Conservation (phyloP, 1,140 invertebrate species). For the Hestina assimilis region DNA sequence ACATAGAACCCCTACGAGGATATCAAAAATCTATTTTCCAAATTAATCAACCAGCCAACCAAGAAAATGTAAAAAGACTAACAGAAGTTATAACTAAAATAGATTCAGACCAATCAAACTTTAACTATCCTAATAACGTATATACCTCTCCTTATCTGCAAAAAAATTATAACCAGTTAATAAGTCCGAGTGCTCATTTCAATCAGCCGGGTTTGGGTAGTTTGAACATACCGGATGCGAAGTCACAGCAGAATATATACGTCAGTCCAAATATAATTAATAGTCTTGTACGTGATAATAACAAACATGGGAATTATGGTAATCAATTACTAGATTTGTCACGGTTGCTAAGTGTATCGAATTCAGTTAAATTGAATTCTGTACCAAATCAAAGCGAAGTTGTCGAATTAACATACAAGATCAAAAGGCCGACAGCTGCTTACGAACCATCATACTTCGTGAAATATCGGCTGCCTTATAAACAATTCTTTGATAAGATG, state of each 20-base stretch:
- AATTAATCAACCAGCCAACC: no score
- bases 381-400: constrained; percentile 27
- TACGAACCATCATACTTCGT: constrained; percentile 44
- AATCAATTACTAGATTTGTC: constrained; percentile 29
- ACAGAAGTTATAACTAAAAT: no score
- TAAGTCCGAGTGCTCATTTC: no score
- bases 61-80: no score
- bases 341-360: constrained; percentile 17
- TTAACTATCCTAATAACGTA: no score
- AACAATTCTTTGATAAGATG: constrained; percentile 38
- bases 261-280: constrained; percentile 3
- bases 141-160: no score
- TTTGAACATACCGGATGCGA: not conserved
- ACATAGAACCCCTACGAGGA: no score
- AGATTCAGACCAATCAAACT: no score
- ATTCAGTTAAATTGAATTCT: constrained; percentile 36
- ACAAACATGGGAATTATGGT: constrained; percentile 8
- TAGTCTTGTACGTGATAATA: constrained; percentile 11
- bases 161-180: no score
- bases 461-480: constrained; percentile 58
- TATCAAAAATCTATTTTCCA: no score
- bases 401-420: constrained; percentile 41
- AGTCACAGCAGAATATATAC: not conserved
- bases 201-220: no score
- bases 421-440: constrained; percentile 28